Percentiles rank a stretch among this genome's conserved stretches.
These are phyloP conservation scores for Anguilla japonica DNA, from an alignment of 2,113 vertebrate species.

Conservation along the genomic window DNA sequence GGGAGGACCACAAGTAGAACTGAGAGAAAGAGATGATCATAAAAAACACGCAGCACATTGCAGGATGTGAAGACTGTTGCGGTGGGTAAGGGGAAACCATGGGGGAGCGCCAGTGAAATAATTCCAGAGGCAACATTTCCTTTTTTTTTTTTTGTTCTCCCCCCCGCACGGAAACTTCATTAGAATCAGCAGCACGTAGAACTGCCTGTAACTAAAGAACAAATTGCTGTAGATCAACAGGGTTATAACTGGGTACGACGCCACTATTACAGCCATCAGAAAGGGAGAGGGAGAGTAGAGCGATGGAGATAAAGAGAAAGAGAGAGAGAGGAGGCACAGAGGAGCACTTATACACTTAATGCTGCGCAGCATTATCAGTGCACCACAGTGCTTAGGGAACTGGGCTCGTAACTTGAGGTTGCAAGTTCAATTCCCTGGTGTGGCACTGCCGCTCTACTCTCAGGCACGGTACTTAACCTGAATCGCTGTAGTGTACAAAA, in stretches of 20 bases:
- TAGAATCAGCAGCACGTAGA: background rate
- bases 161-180: background rate
- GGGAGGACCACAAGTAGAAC: background rate
- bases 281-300: background rate
- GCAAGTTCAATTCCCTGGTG: too few relatives aligned
- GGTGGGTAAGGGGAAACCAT: background rate
- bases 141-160: background rate
- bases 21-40: background rate
- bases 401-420: too few relatives aligned
- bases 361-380: too few relatives aligned
- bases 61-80: background rate
- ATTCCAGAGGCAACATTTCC: background rate
- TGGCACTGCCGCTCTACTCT: too few relatives aligned
- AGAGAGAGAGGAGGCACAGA: background rate
- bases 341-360: too few relatives aligned
- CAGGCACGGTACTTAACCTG: too few relatives aligned
- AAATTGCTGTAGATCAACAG: background rate
- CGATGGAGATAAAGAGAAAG: background rate
- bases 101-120: background rate
- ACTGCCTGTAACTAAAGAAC: background rate
- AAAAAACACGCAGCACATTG: background rate
- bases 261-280: background rate
- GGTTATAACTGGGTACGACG: background rate
- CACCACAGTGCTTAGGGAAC: too few relatives aligned
- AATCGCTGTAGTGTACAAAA: too few relatives aligned